phyloP scores from a whole-genome alignment of 2,797 vertebrate genomes.

The Acropternis orthonyx region DNA sequence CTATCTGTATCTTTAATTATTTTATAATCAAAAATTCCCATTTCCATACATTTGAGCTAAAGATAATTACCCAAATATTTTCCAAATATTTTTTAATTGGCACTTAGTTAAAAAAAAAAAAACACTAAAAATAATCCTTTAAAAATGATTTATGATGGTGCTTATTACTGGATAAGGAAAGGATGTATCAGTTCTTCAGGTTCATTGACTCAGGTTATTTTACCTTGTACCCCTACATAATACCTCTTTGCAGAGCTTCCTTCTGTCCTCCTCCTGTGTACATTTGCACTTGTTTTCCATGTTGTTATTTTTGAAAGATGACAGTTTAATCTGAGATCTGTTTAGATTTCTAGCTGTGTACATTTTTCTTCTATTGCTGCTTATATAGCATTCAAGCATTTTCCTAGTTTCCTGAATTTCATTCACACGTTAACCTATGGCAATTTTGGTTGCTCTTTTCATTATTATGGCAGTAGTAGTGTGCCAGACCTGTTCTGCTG shows the following conservation, averaged over 20 bases:
- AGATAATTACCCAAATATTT: neutral
- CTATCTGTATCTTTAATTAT: neutral
- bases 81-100: neutral
- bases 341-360: neutral
- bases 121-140: neutral
- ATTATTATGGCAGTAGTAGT: neutral
- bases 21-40: neutral
- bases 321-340: neutral
- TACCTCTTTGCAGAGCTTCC: neutral
- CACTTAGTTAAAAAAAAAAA: neutral
- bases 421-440: neutral
- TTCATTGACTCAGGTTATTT: neutral
- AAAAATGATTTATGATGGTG: neutral
- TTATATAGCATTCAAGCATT: neutral
- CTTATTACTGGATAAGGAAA: neutral
- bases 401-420: neutral
- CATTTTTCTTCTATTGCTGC: neutral
- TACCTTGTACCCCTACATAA: neutral
- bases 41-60: neutral
- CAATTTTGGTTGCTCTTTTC: neutral
- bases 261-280: neutral
- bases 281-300: neutral
- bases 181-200: neutral
- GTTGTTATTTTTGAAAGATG: fast-evolving
- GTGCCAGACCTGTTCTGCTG: neutral